Evolutionary conservation across 1,140 invertebrate species (phyloP).

Genomic region (Cryptotermes secundus): DNA sequence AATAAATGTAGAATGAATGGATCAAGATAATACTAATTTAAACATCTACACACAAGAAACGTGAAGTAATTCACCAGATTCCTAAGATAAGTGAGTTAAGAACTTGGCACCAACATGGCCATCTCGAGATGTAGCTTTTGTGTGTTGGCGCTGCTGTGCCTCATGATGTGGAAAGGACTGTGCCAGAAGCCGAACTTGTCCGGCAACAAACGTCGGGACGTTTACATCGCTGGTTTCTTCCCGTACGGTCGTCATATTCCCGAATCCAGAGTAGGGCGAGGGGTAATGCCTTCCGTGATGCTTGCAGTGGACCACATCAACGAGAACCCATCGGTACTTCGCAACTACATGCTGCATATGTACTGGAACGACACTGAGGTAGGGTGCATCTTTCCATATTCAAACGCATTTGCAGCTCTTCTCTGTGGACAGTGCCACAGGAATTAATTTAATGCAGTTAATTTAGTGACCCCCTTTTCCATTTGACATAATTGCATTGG

Average conservation of each 20-base stretch:
- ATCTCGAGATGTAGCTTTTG: background rate
- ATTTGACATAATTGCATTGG: too few species aligned
- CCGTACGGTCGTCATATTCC: conserved; percentile 76
- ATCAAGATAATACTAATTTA: too few species aligned
- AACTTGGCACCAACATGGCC: too few species aligned
- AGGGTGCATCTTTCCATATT: too few species aligned
- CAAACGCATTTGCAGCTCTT: too few species aligned
- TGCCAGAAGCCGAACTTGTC: conserved; percentile 57
- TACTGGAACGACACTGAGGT: conserved; percentile 96
- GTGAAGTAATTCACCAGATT: too few species aligned
- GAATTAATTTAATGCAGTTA: too few species aligned
- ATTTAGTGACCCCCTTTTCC: too few species aligned
- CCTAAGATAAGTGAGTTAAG: too few species aligned
- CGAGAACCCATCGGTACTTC: conserved; percentile 76
- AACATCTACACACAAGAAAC: too few species aligned
- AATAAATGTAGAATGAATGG: too few species aligned
- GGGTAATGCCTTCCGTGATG: conserved; percentile 91
- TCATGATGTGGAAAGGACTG: background rate
- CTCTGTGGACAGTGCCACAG: too few species aligned
- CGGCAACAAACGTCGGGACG: conserved; percentile 61
- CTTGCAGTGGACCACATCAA: conserved; percentile 91
- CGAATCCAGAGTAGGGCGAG: conserved; percentile 68
- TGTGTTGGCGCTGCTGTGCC: conserved; percentile 39
- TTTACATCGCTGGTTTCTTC: conserved; percentile 91
- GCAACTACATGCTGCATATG: conserved; percentile 87